Conservation (phyloP, 2,888 invertebrate genomes). For the Axea sp. region DNA sequence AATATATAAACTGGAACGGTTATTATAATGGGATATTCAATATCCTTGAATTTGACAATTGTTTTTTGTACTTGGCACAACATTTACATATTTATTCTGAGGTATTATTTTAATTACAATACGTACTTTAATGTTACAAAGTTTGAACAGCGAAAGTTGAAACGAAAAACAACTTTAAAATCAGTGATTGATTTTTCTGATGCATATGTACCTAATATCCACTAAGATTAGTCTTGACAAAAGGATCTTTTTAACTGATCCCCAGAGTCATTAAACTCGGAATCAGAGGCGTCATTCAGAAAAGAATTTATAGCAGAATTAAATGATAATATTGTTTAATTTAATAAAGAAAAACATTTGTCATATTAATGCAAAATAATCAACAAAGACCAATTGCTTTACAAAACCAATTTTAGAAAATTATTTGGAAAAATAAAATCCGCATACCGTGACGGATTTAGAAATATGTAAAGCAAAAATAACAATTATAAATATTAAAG, state of each 20-base stretch:
- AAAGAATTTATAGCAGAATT: conserved; percentile 26
- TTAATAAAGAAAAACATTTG: conserved; percentile 32
- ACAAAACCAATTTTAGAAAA: background rate
- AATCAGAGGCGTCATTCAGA: conserved; percentile 9
- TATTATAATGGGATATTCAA: too few relatives aligned
- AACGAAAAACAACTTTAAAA: too few relatives aligned
- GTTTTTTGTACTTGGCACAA: too few relatives aligned
- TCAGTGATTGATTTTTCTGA: conserved; percentile 1
- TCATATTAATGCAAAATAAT: conserved; percentile 25
- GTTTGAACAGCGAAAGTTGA: too few relatives aligned
- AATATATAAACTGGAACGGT: too few relatives aligned
- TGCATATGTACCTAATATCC: conserved; percentile 22
- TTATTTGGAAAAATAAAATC: conserved; percentile 16
- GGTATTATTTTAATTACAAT: too few relatives aligned
- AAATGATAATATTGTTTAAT: conserved; percentile 31
- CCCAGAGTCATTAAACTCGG: conserved; percentile 31
- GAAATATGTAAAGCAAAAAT: too few relatives aligned
- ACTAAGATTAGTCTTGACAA: conserved; percentile 9
- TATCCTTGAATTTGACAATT: too few relatives aligned
- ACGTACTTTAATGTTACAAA: too few relatives aligned
- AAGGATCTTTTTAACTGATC: conserved; percentile 17
- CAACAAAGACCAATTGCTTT: conserved; percentile 22
- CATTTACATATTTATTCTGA: too few relatives aligned
- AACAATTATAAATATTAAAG: too few relatives aligned
- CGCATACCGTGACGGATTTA: too few relatives aligned